Base-by-base conservation (phyloP, 2,797 vertebrate genomes). In the Halcyon smyrnensis region DNA sequence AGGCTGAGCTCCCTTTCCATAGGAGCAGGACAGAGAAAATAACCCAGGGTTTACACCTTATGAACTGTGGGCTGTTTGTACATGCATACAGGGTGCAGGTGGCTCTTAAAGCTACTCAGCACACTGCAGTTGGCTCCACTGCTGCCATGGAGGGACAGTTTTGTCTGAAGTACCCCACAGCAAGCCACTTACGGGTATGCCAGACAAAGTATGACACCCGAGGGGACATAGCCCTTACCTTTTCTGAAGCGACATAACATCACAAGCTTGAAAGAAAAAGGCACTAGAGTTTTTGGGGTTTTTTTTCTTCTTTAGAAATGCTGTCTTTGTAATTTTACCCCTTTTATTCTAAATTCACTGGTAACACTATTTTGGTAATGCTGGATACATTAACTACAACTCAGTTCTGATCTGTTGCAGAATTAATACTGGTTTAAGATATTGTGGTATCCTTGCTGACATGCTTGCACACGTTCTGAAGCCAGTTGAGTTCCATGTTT, bases 261-360 rank as follows among this genome's bases (percentile, higher is more conserved):
- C 54, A 83, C 88, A 94, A 93, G 76, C 84, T 93, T 84, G 68
- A 94, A 96, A 93, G 84, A 95, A 93, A 97, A 98, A 98, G 97
- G 97, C 97, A 98, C 98, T 94, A 32, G 69, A 95, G 95, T 93
- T 95, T 86, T 89, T 81, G 67, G 2, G 57, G 73, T 48, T 57
- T 87, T 48, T 87, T 87, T 50, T 39, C 34, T 30, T 95, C 88
- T 93, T 97, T 92, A 90, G 85, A 93, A 97, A 96, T 87, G 95
- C 97, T 94, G 96, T 93, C 95, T 97, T 96, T 93, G 50, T 84
- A 85, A 68, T 64, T 71, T 60, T 36, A 90, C 45, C 57, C 71
- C 41, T 59, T 84, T 60, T 41, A 82, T 65, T 68, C 78, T 54
- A 27, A 87, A 71, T 71, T 80, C 78, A 67, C 59, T 53, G 75